These are phyloP conservation scores for Pseudomyrmex gracilis DNA, from an alignment of 1,140 invertebrate species.

Conservation along the genomic window DNA sequence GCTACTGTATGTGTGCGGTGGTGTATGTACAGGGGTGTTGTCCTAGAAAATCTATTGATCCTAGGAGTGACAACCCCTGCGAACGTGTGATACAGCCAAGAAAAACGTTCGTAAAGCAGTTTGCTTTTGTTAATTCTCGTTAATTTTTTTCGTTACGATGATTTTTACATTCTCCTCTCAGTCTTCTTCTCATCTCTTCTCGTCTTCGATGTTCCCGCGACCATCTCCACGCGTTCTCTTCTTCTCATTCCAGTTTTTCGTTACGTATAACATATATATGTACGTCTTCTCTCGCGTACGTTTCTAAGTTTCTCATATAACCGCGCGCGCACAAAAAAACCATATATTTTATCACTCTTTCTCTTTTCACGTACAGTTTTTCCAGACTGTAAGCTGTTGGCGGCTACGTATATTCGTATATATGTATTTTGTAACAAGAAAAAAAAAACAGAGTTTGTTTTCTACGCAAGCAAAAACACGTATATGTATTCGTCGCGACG, in stretches of 20 bases:
- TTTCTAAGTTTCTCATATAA: conserved; percentile 6
- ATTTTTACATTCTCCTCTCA: conserved; percentile 51
- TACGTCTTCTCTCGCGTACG: background rate
- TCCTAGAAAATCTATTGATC: conserved; percentile 21
- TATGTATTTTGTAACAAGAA: background rate
- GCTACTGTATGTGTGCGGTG: conserved; percentile 35
- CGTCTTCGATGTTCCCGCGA: conserved; percentile 15
- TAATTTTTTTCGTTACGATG: conserved; percentile 24
- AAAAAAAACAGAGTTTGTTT: conserved; percentile 26
- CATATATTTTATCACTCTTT: conserved; percentile 55
- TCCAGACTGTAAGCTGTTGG: conserved; percentile 65
- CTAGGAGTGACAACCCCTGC: background rate
- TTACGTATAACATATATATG: too few species aligned
- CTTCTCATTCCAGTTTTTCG: conserved; percentile 9
- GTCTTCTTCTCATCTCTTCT: conserved; percentile 38
- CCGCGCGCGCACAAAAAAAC: conserved; percentile 22
- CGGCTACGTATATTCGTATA: conserved; percentile 37
- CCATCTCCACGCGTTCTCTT: conserved; percentile 23
- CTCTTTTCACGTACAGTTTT: conserved; percentile 69
- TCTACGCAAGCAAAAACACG: conserved; percentile 63
- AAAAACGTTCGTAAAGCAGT: conserved; percentile 65
- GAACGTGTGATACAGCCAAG: conserved; percentile 67
- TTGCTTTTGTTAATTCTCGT: conserved; percentile 19
- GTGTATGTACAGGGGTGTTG: conserved; percentile 26
- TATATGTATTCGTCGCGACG: conserved; percentile 54